phyloP scores from a whole-genome alignment of 92 coral and sea anemone genomes.

The Porites evermanni region DNA sequence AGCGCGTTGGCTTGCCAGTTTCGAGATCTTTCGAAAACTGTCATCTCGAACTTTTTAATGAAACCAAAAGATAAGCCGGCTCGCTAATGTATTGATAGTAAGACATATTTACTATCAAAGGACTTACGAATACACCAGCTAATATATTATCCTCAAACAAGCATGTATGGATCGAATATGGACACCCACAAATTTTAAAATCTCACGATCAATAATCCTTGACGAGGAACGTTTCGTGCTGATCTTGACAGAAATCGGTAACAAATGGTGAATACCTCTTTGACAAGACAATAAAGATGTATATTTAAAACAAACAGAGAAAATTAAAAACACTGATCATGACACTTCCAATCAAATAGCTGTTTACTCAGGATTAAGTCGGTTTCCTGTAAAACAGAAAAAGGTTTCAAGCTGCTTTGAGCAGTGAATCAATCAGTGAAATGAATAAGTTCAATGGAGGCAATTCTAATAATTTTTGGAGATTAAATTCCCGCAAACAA shows the following conservation, averaged over 20 bases:
- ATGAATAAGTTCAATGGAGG: neutral
- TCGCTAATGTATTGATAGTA: no score
- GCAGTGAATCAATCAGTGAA: conserved; percentile 6
- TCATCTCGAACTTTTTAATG: neutral
- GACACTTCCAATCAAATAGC: conserved; percentile 15
- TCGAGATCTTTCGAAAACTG: neutral
- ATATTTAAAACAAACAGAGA: conserved; percentile 17
- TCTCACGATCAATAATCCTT: neutral
- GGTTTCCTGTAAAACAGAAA: neutral
- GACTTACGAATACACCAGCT: neutral
- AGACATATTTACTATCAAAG: neutral
- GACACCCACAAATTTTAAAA: neutral
- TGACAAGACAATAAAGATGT: conserved; percentile 21
- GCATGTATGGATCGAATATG: neutral
- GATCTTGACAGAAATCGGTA: neutral
- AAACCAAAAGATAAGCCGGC: neutral
- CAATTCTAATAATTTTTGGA: neutral
- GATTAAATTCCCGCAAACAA: neutral
- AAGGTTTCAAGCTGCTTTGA: neutral
- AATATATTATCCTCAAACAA: neutral
- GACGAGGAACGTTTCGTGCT: neutral
- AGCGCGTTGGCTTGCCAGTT: neutral
- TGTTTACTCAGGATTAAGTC: conserved; percentile 22
- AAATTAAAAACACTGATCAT: conserved; percentile 36
- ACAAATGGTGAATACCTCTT: neutral